These are phyloP conservation scores for Aphidius gifuensis DNA, from an alignment of 1,140 invertebrate genomes.

Conservation along the genomic window DNA sequence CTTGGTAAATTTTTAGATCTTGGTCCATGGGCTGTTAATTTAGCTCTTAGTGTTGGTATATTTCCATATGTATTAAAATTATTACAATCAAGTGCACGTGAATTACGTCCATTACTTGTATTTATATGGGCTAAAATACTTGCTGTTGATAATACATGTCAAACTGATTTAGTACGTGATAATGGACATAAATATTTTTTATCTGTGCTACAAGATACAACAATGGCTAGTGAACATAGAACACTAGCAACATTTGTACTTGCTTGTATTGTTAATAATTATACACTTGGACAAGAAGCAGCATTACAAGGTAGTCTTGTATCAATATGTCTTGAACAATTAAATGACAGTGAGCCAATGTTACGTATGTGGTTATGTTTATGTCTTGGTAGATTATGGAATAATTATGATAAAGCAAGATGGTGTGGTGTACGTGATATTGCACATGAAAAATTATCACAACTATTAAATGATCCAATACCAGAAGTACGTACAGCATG, in stretches of 20 bases:
- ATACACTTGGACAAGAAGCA: constrained; percentile 80
- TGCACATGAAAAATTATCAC: constrained; percentile 91
- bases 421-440: constrained; percentile 95
- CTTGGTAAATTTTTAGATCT: constrained; percentile 94
- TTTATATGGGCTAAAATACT: constrained; percentile 99
- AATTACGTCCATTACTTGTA: constrained; percentile 88
- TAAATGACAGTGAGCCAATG: constrained; percentile 63
- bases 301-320: constrained; percentile 84
- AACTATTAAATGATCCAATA: constrained; percentile 72
- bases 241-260: constrained; percentile 90
- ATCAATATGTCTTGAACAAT: constrained; percentile 83
- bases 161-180: constrained; percentile 93
- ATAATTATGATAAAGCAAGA: constrained; percentile 85
- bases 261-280: constrained; percentile 88
- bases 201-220: constrained; percentile 79
- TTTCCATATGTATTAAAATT: constrained; percentile 98
- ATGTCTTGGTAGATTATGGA: constrained; percentile 91
- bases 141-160: constrained; percentile 91
- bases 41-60: constrained; percentile 95
- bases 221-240: constrained; percentile 81
- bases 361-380: constrained; percentile 90
- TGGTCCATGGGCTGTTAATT: constrained; percentile 94
- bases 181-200: constrained; percentile 94
- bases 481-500: constrained; percentile 87
- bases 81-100: constrained; percentile 87